A percentile compares a stretch with the other conserved stretches of the same genome.
Conservation (phyloP, 1,140 invertebrate genomes). For the Bombus impatiens region DNA sequence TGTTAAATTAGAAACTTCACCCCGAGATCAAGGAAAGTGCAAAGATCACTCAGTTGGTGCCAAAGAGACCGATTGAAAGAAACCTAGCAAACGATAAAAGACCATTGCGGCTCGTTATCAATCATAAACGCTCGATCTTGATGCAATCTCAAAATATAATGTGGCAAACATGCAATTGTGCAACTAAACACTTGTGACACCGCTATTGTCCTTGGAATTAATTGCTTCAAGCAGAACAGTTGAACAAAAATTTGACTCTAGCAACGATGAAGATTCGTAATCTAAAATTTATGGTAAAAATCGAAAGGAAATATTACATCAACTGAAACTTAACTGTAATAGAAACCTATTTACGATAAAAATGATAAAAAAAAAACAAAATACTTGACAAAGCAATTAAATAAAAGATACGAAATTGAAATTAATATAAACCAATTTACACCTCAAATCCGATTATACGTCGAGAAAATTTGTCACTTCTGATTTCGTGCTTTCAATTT, state of each 20-base stretch:
- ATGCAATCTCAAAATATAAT: not conserved
- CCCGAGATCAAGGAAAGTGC: constrained; percentile 25
- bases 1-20: not conserved
- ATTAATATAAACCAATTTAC: not conserved
- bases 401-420: no score
- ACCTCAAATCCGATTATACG: not conserved
- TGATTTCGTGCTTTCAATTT: not conserved
- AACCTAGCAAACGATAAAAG: constrained; percentile 14
- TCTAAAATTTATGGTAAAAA: not conserved
- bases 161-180: not conserved
- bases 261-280: not conserved
- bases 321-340: no score
- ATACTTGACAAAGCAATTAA: not conserved
- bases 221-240: not conserved
- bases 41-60: not conserved
- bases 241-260: not conserved
- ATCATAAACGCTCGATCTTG: not conserved
- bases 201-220: not conserved
- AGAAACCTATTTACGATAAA: no score
- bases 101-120: constrained; percentile 2
- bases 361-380: not conserved
- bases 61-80: not conserved
- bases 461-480: not conserved
- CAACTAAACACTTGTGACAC: not conserved
- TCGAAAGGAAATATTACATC: not conserved